A percentile compares a stretch with the other conserved stretches of the same genome.
Evolutionary conservation across 92 coral and sea anemone species (phyloP).

Genomic region (Pocillopora meandrina): DNA sequence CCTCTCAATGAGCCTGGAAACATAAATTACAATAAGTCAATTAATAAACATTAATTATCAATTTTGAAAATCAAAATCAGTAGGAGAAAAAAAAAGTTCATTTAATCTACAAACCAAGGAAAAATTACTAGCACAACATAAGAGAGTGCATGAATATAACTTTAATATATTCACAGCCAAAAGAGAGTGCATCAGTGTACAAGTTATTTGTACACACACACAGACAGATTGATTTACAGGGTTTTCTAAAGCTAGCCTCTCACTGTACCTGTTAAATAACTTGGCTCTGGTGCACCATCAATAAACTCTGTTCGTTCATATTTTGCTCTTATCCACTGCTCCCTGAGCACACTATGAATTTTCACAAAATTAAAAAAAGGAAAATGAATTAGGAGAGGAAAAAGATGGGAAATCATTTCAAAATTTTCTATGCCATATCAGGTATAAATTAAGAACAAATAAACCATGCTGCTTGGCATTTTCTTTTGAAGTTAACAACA

Average conservation of each 20-base stretch:
- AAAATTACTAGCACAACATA: too few relatives aligned
- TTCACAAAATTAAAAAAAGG: background rate
- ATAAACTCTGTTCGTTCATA: conserved; percentile 92
- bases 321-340: conserved; percentile 96
- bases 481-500: too few relatives aligned
- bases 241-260: background rate
- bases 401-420: background rate
- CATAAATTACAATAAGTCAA: background rate
- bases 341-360: conserved; percentile 75
- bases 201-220: too few relatives aligned
- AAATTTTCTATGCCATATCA: too few relatives aligned
- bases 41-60: background rate
- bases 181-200: too few relatives aligned
- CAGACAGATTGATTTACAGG: too few relatives aligned
- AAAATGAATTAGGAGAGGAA: background rate
- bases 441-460: too few relatives aligned
- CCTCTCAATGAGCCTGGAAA: conserved; percentile 63
- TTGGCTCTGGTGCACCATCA: conserved; percentile 84
- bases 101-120: too few relatives aligned
- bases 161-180: too few relatives aligned
- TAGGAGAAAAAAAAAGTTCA: too few relatives aligned
- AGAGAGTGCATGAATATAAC: too few relatives aligned
- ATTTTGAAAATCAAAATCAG: background rate
- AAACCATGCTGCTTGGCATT: too few relatives aligned
- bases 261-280: conserved; percentile 68